Evolutionary conservation across 2,888 invertebrate genomes (phyloP), one percentile per base, ranked within the genome.

Genomic region (Caenorhabditis sp.): DNA sequence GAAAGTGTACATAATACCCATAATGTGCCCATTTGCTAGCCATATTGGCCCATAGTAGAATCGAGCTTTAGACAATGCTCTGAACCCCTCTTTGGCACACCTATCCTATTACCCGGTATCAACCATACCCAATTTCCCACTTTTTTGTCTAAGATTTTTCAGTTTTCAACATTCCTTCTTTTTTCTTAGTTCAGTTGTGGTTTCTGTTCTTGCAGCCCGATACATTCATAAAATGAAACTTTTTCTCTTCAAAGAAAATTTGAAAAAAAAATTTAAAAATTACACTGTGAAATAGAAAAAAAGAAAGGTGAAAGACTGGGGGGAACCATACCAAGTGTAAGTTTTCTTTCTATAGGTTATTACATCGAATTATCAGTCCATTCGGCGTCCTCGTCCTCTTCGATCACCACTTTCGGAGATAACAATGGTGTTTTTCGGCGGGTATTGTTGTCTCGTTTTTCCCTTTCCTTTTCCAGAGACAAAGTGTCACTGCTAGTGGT

Each of bases 11-110:
- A 60, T 37, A 67, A 26, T 20, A 20, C 26, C 18, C 20, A 8
- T 22, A 20, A 35, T 37, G 61, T 61, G 61, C 47, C 26, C 24
- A 35, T 60, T 51, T 20, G 13, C n/a, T 11, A 50, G 76, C 76
- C 76, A 76, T 76, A 67, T 76, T 76, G 76, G 76, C 58, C 51
- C 44, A 53, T 44, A 58, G 76, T 67, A 76, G 76, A 61, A 40
- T 76, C 61, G 76, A 76, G 76, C 67, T 76, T 76, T 76, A 76
- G 74, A 51, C 26, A 44, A 28, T 22, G 51, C 35, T 44, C 37
- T 28, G 35, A 24, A 28, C n/a, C n/a, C n/a, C n/a, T n/a, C n/a
- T n/a, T n/a, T n/a, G n/a, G n/a, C n/a, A 24, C 50, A 20, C 22
- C 51, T 26, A 53, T 26, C 55, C 65, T 11, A 26, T 22, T 15